Evolutionary conservation across 2,888 invertebrate genomes (phyloP).

Genomic region (Eudemis profundana): DNA sequence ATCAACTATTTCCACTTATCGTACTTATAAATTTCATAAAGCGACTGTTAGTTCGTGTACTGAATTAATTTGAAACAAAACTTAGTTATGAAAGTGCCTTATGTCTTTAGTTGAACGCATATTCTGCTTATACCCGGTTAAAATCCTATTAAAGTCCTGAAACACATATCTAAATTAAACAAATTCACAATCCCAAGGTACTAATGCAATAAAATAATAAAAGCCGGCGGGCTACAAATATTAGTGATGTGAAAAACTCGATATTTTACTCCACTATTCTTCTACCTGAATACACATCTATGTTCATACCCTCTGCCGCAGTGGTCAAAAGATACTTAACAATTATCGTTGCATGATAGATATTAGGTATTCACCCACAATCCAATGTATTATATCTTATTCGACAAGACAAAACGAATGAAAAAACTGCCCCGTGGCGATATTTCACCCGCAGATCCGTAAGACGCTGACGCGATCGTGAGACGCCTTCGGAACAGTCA

Average conservation of each 20-base stretch:
- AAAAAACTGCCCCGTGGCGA: conserved; percentile 61
- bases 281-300: background rate
- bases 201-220: conserved; percentile 50
- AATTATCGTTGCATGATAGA: background rate
- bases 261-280: conserved; percentile 4
- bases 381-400: conserved; percentile 49
- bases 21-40: conserved; percentile 2
- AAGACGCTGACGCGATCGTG: conserved; percentile 63
- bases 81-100: background rate
- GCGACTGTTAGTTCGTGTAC: background rate
- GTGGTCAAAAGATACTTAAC: background rate
- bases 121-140: background rate
- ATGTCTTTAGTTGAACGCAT: background rate
- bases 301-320: no score
- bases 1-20: conserved; percentile 35
- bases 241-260: conserved; percentile 34
- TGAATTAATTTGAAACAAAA: background rate
- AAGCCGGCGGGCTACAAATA: conserved; percentile 40
- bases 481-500: conserved; percentile 47
- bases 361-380: conserved; percentile 3
- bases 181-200: conserved; percentile 34
- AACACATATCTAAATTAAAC: conserved; percentile 37
- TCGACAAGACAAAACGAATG: conserved; percentile 67
- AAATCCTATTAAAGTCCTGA: conserved; percentile 2
- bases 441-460: conserved; percentile 67